Conservation (phyloP, 2,888 invertebrate species). For the Orthosia gothica region DNA sequence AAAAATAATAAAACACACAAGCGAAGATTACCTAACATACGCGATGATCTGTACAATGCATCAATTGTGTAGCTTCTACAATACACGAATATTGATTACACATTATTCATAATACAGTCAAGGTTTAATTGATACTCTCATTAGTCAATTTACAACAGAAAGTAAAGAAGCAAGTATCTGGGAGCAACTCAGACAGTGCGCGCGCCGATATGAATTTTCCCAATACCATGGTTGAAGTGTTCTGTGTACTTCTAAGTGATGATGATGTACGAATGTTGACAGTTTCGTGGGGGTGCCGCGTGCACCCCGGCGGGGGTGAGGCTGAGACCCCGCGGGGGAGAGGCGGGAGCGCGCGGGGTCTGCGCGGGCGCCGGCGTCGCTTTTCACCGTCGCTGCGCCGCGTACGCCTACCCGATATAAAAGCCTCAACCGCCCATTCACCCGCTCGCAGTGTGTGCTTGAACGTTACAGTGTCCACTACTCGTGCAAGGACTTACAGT, state of each 20-base stretch:
- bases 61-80: slow-evolving; percentile 49
- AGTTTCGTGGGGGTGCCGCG: slow-evolving; percentile 61
- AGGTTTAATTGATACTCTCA: slow-evolving; percentile 32
- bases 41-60: slow-evolving; percentile 44
- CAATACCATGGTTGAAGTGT: slow-evolving; percentile 42
- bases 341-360: slow-evolving; percentile 70
- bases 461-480: slow-evolving; percentile 90
- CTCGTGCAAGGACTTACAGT: slow-evolving; percentile 89
- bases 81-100: slow-evolving; percentile 36
- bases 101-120: slow-evolving; percentile 19
- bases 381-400: slow-evolving; percentile 86
- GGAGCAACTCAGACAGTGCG: slow-evolving; percentile 13
- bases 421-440: slow-evolving; percentile 90
- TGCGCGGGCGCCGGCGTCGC: slow-evolving; percentile 81
- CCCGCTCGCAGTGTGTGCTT: slow-evolving; percentile 91
- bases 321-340: slow-evolving; percentile 60
- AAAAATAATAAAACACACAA: slow-evolving; percentile 59
- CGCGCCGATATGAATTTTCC: slow-evolving; percentile 35
- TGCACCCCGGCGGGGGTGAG: slow-evolving; percentile 60
- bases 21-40: slow-evolving; percentile 57
- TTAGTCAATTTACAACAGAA: slow-evolving; percentile 37
- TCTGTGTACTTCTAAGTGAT: slow-evolving; percentile 24
- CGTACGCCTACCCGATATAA: slow-evolving; percentile 89
- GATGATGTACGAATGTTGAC: slow-evolving; percentile 54
- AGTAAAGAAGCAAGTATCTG: neutral